Percentiles rank a stretch among this genome's conserved stretches.
phyloP scores from a whole-genome alignment of 2,797 vertebrate genomes.

The Loriculus beryllinus region DNA sequence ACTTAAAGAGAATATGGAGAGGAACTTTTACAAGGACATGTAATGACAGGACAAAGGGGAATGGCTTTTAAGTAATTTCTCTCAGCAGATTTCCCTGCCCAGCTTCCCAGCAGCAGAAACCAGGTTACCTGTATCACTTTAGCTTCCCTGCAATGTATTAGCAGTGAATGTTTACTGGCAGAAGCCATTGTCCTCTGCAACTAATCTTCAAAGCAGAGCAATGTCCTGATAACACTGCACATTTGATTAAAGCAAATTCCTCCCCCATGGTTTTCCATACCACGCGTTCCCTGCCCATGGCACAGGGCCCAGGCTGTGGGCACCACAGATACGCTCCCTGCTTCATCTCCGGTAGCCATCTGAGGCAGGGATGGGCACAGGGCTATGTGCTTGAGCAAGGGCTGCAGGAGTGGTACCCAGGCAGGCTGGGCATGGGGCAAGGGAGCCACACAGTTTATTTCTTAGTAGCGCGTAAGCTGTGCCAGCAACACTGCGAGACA shows the following conservation, averaged over 20 bases:
- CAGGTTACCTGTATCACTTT: background rate
- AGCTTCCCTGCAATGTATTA: background rate
- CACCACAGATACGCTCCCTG: background rate
- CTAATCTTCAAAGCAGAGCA: background rate
- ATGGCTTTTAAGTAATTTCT: background rate
- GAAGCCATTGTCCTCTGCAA: background rate
- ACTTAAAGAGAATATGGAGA: background rate
- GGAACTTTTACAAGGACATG: background rate
- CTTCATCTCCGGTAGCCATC: background rate
- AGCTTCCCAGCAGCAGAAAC: background rate
- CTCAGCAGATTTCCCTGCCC: background rate
- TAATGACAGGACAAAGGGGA: background rate
- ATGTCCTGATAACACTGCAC: accelerated
- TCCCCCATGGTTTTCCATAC: accelerated
- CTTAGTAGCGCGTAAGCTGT: background rate
- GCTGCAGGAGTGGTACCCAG: background rate
- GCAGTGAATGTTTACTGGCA: background rate
- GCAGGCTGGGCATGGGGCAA: background rate
- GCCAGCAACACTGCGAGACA: background rate
- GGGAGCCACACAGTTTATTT: background rate
- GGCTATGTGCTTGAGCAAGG: background rate
- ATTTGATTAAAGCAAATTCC: background rate
- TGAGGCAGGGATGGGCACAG: accelerated
- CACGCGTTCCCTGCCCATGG: background rate
- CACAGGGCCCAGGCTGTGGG: background rate